A percentile compares a stretch with the other conserved stretches of the same genome.
phyloP scores from a whole-genome alignment of 30 jellyfish, hydroid and myxozoan species.

The Mastigias papua region DNA sequence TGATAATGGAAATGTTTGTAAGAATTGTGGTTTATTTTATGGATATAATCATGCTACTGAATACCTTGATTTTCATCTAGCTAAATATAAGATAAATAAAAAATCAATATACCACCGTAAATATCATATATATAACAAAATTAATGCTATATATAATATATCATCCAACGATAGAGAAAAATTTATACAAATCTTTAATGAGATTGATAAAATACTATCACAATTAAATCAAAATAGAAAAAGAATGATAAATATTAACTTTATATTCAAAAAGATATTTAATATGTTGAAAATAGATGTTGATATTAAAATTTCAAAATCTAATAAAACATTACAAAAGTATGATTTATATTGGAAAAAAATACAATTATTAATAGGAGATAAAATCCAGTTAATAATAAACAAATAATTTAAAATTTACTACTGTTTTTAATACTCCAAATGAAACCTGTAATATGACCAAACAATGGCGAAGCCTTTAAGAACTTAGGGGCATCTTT shows the following conservation, averaged over 20 bases:
- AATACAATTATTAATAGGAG: conserved; percentile 7
- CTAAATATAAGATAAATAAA: conserved; percentile 21
- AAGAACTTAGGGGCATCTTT: not conserved
- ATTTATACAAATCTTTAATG: conserved; percentile 13
- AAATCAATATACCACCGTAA: conserved; percentile 35
- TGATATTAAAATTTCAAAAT: conserved; percentile 5
- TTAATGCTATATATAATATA: not conserved
- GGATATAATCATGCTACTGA: conserved; percentile 19
- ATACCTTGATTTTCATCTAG: conserved; percentile 15
- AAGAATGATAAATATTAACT: conserved; percentile 46
- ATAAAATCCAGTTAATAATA: conserved; percentile 11
- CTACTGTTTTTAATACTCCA: conserved; percentile 6
- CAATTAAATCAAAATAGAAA: conserved; percentile 16
- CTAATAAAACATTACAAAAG: not conserved
- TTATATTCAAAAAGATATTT: conserved; percentile 23
- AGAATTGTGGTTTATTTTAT: conserved; percentile 26
- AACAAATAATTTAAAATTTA: not conserved
- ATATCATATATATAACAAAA: conserved; percentile 26
- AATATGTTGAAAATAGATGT: conserved; percentile 16
- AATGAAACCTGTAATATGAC: not conserved
- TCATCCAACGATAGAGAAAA: conserved; percentile 30
- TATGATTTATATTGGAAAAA: conserved; percentile 13
- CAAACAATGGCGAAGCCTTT: not conserved
- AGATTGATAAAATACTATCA: conserved; percentile 37
- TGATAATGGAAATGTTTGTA: conserved; percentile 38